Base-by-base conservation (phyloP, 2,113 vertebrate species). In the Mohoua ochrocephala region DNA sequence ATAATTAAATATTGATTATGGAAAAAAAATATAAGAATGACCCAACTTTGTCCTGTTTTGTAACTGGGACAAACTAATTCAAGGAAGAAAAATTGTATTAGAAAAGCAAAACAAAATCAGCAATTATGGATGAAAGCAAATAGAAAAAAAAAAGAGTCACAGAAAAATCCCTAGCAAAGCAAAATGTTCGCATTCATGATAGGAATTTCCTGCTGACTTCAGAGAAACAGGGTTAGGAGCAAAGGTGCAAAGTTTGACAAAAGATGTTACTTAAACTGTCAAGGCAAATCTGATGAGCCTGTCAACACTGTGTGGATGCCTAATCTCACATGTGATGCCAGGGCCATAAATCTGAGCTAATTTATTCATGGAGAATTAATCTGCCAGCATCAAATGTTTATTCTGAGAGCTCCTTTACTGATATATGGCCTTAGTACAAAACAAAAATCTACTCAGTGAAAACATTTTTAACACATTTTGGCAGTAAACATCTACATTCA, bases 311-410 rank as follows among this genome's bases (percentile, higher is more conserved):
- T 5, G 15, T 69, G 67, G n/a, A 28, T 80, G 52, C 39, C 81
- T 93, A 47, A 87, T 93, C 53, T 93, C 75, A 79, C n/a, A 31
- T 61, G 57, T 89, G 84, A 79, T 81, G 39, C 37, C 50, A 73
- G 44, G 44, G 24, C n/a, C 59, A 44, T 90, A 89, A 96, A 91
- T 82, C 31, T 85, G 69, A 84, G 54, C 13, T 82, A 87, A 88
- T 94, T 85, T 93, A 90, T 96, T 96, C 45, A 54, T 79, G 81
- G 67, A 37, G 78, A 91, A 91, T 91, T 94, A 96, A 73, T 89
- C 57, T 93, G 49, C 73, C 84, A 26, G 21, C 61, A 57, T 57
- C 53, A 82, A 65, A 59, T 85, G 19, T 85, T 85, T 94, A 80
- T 84, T 89, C 45, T 90, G 78, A 87, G 65, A 83, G 14, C n/a